These are phyloP conservation scores for Mormyrops boulengeri DNA, from an alignment of 2,797 vertebrate genomes.

Conservation along the genomic window DNA sequence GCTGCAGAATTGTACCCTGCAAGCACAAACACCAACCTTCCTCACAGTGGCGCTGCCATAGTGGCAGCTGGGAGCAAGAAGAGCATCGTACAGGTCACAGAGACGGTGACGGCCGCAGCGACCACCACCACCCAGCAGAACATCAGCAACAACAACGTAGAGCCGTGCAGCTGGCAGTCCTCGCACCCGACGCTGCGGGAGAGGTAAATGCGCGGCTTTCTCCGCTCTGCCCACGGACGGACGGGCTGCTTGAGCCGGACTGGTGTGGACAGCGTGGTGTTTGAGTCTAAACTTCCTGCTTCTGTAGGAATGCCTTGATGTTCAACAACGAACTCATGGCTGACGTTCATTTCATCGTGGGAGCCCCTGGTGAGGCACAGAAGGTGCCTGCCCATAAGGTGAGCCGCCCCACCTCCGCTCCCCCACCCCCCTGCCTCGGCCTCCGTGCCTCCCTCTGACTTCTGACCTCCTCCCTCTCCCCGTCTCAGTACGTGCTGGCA, in stretches of 20 bases:
- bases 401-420: conserved; percentile 1
- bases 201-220: conserved; percentile 52
- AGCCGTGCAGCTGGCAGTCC: conserved; percentile 74
- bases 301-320: conserved; percentile 78
- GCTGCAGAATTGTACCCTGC: conserved; percentile 79
- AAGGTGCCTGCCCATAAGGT: conserved; percentile 85
- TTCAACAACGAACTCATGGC: conserved; percentile 90
- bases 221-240: background rate
- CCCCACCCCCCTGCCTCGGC: background rate
- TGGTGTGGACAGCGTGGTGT: background rate
- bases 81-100: conserved; percentile 63
- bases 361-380: conserved; percentile 68
- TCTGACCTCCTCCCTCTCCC: background rate
- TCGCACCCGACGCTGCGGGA: conserved; percentile 78
- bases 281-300: conserved; percentile 5
- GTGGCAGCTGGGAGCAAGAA: conserved; percentile 63
- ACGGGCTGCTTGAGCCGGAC: background rate
- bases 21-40: conserved; percentile 66
- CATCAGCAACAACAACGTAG: conserved; percentile 77
- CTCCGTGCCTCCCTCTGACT: background rate
- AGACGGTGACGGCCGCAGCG: conserved; percentile 52
- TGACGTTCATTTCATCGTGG: conserved; percentile 81
- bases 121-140: conserved; percentile 63
- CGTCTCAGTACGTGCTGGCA: conserved; percentile 74
- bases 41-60: conserved; percentile 56